Base-by-base conservation (phyloP, 1,140 invertebrate genomes). In the Mya arenaria region DNA sequence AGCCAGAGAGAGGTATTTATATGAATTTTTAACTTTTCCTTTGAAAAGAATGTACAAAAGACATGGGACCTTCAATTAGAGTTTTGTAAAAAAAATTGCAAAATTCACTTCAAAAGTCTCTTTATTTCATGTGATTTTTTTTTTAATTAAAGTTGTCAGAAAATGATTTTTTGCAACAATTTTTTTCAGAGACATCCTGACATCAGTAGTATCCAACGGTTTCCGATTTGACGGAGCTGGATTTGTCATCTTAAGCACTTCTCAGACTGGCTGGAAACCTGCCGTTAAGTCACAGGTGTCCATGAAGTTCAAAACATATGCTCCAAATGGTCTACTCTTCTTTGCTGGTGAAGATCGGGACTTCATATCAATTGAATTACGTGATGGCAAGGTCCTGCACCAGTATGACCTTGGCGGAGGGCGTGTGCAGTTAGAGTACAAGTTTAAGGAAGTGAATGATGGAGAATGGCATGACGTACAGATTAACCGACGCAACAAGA, bases 301-400 rank as follows among this genome's bases (percentile, higher is more conserved):
- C 86, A 91, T 99, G 39, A 95, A 94, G 41, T 98, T 99, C 92
- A 97, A 97, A 89, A 99, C 98, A 0, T 96, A 96, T 83, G 95
- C 96, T 13, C 94, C 95, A 32, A 95, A 98, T 87, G 98, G 98
- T 0, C 91, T 99, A 4, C 93, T 99, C 4, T 98, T 99, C 93
- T 99, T 98, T 93, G 96, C 97, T 85, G 96, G 96, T 6, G 83
- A 88, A 55, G 71, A 91, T 71, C 93, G 93, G 85, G 96, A 95
- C 75, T 99, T 96, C 93, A 94, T 98, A 80, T 96, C 97, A 0
- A 88, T 99, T 34, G 97, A 99, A 91, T 93, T 99, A 89, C 92
- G 94, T 77, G 94, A 96, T 82, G 97, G 98, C 13, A 94, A 93
- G 34, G 94, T 99, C 0, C 93, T 88, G 30, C 91, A 89, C 80